phyloP scores from a whole-genome alignment of 2,797 vertebrate genomes.

The Anas capensis region DNA sequence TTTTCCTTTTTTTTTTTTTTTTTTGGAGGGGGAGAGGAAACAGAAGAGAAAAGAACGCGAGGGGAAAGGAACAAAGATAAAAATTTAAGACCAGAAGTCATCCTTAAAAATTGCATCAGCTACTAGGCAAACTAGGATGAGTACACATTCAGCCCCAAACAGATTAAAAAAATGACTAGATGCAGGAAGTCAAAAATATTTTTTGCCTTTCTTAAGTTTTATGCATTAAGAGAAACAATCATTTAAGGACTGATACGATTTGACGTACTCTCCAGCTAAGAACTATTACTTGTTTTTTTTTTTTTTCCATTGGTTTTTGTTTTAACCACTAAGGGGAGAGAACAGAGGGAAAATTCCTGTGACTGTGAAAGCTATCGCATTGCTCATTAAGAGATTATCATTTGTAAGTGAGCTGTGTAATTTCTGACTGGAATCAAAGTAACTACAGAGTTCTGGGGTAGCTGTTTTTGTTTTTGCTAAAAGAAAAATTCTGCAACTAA shows the following conservation, averaged over 20 bases:
- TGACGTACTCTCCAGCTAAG: conserved; percentile 49
- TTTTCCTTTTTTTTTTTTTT: background rate
- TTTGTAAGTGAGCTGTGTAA: background rate
- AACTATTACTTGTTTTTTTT: background rate
- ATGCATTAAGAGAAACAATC: background rate
- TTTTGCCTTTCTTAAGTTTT: conserved; percentile 44
- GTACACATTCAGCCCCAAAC: background rate
- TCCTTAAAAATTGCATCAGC: conserved; percentile 16
- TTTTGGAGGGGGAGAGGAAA: background rate
- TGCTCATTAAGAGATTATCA: background rate
- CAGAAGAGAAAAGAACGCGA: background rate
- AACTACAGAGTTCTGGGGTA: background rate
- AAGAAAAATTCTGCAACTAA: background rate
- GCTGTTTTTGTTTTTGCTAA: background rate
- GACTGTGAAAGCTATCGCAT: background rate
- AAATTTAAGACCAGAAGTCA: background rate
- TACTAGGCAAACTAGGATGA: conserved; percentile 15
- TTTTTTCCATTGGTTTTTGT: background rate
- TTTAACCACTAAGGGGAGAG: conserved; percentile 16
- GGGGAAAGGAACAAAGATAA: conserved; percentile 1
- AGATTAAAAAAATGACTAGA: conserved; percentile 32
- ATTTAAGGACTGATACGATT: background rate
- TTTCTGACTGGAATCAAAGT: background rate
- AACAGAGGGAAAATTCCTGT: background rate
- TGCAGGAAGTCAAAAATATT: background rate